Evolutionary conservation across 2,113 vertebrate species (phyloP).

Genomic region (Platysteira castanea): DNA sequence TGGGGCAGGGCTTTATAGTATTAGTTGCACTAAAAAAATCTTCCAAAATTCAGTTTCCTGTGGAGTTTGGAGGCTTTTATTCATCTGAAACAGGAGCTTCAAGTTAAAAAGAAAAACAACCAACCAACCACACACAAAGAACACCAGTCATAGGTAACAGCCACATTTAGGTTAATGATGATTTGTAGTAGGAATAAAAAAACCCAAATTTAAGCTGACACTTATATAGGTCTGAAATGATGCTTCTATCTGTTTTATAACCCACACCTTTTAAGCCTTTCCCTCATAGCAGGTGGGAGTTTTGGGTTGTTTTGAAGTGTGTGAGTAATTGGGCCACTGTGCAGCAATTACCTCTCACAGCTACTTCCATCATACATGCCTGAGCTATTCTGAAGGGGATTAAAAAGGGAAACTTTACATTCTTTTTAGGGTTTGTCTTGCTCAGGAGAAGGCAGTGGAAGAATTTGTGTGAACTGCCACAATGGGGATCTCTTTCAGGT

Average conservation of each 20-base stretch:
- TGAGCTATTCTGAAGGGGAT: background rate
- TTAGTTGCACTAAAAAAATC: background rate
- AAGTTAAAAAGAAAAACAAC: background rate
- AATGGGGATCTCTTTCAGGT: background rate
- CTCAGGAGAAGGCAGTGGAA: background rate
- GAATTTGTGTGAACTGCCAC: background rate
- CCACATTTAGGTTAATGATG: background rate
- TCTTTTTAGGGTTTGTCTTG: background rate
- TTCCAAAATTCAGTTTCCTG: background rate
- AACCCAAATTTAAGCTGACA: background rate
- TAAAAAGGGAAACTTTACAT: background rate
- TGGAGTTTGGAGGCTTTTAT: background rate
- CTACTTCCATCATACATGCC: background rate
- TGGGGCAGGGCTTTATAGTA: background rate
- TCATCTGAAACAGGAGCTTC: background rate
- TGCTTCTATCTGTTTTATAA: background rate
- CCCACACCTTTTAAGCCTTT: background rate
- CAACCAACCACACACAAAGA: background rate
- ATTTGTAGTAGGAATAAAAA: background rate
- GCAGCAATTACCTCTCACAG: constrained; percentile 6
- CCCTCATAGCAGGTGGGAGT: background rate
- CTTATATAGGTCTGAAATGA: background rate
- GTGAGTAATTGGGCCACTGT: background rate
- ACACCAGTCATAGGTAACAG: background rate
- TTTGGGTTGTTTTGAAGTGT: background rate